These are phyloP conservation scores for Neria commutata DNA, from an alignment of 2,888 invertebrate species.

Conservation along the genomic window DNA sequence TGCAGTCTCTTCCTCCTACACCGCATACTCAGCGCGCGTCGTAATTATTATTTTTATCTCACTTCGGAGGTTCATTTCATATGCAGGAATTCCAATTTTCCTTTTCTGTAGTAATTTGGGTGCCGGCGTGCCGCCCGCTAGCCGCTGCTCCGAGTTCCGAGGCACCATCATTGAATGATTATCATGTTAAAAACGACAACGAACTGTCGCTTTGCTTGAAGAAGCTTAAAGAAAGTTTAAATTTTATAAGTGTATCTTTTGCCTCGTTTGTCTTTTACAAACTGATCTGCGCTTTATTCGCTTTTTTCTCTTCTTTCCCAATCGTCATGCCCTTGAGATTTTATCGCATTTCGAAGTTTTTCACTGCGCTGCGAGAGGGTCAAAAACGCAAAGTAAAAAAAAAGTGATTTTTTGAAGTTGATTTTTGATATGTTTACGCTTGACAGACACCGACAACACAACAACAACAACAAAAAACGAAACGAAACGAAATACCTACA, in stretches of 20 bases:
- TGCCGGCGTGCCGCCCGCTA: not conserved
- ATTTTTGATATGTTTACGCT: slow-evolving; percentile 1
- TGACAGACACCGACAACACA: slow-evolving; percentile 7
- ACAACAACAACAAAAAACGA: slow-evolving; percentile 18
- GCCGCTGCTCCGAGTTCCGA: too few relatives aligned
- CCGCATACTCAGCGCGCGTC: slow-evolving; percentile 17
- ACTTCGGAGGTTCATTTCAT: slow-evolving; percentile 45
- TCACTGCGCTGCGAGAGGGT: too few relatives aligned
- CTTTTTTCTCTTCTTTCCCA: slow-evolving; percentile 22
- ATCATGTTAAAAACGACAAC: slow-evolving; percentile 21
- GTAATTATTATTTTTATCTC: slow-evolving; percentile 52
- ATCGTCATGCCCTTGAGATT: slow-evolving; percentile 54
- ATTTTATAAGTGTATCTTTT: slow-evolving; percentile 9
- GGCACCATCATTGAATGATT: slow-evolving; percentile 18
- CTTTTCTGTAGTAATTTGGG: slow-evolving; percentile 46
- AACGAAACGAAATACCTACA: too few relatives aligned
- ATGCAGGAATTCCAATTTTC: slow-evolving; percentile 56
- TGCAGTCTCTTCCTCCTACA: slow-evolving; percentile 16
- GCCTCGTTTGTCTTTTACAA: slow-evolving; percentile 1
- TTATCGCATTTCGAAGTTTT: slow-evolving; percentile 27
- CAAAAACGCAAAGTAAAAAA: not conserved
- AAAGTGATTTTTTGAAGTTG: slow-evolving; percentile 4
- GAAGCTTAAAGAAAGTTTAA: slow-evolving; percentile 3
- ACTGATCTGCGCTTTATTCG: not conserved
- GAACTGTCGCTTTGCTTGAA: slow-evolving; percentile 8